Base-by-base conservation (phyloP, 2,113 vertebrate genomes). In the Suncus etruscus region DNA sequence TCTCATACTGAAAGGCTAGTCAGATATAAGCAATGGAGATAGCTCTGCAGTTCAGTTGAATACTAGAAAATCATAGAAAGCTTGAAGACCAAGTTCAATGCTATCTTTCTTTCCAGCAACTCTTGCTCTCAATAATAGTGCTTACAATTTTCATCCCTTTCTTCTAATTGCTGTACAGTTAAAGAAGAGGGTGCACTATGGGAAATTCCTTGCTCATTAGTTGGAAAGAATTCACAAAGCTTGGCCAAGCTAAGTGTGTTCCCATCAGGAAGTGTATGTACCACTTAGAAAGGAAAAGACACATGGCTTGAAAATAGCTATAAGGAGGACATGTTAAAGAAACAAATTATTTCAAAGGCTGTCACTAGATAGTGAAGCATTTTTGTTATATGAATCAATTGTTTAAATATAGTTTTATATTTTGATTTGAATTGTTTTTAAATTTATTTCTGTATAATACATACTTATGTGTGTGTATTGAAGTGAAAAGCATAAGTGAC, bases 41-140 rank as follows among this genome's bases (percentile, higher is more conserved):
- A 18, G 98, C 97, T 92, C 97, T 97, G 25, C 97, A 97, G 99
- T 98, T 99, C 94, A 98, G 97, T 96, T 98, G 91, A 83, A 89
- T 99, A 94, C 96, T 98, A 96, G 96, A 97, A 92, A 97, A 97
- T 95, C 99, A 97, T 96, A 98, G 92, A 25, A 97, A 98, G 87
- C 96, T 99, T 96, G 99, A 99, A 95, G 98, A 98, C 95, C 98
- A 98, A 97, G 96, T 99, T 96, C 98, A 98, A 58, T 92, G 47
- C 39, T 99, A 98, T 96, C 88, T 99, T 94, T 99, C 98, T 99
- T 96, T 98, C 86, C 99, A 99, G 96, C 99, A 99, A 96, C 96
- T 99, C 83, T 97, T 99, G 18, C 83, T 97, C 29, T 95, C 96
- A 86, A 87, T 99, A 96, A 97, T 98, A 51, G 87, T 98, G 76